A percentile compares a stretch with the other conserved stretches of the same genome.
phyloP scores from a whole-genome alignment of 2,797 vertebrate species.

The Betta splendens region DNA sequence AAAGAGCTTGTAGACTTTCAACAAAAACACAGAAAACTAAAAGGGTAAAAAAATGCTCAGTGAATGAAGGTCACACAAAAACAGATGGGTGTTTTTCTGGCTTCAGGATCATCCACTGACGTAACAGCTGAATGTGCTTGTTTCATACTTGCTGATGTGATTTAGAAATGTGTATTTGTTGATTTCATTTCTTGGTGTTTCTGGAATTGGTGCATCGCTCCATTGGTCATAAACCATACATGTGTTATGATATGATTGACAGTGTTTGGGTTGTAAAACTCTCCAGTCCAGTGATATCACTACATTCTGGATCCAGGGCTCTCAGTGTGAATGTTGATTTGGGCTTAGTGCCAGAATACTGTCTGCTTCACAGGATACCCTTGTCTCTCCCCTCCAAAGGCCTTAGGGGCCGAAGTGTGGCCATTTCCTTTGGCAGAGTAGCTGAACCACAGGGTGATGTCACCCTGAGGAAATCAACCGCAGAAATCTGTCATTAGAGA shows the following conservation, averaged over 20 bases:
- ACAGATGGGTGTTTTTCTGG: conserved; percentile 12
- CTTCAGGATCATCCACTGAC: conserved; percentile 20
- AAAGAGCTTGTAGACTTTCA: conserved; percentile 27
- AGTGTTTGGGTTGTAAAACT: conserved; percentile 62
- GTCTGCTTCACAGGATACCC: conserved; percentile 57
- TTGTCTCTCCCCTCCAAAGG: conserved; percentile 55
- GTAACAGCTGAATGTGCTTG: conserved; percentile 17
- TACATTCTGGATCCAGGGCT: conserved; percentile 43
- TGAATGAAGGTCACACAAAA: conserved; percentile 20
- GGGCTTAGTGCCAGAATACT: conserved; percentile 70
- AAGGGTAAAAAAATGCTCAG: conserved; percentile 7
- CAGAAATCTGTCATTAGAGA: conserved; percentile 13
- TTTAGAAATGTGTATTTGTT: conserved; percentile 26
- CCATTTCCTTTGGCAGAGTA: conserved; percentile 67
- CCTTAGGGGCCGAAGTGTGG: conserved; percentile 34
- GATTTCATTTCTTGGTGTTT: conserved; percentile 23
- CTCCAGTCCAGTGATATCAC: conserved; percentile 70
- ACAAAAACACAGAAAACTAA: conserved; percentile 42
- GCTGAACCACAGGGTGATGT: conserved; percentile 57
- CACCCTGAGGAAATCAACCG: conserved; percentile 32
- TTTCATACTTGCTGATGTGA: conserved; percentile 35
- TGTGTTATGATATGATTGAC: conserved; percentile 67
- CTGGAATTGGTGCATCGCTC: conserved; percentile 29
- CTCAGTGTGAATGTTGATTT: conserved; percentile 65
- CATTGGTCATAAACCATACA: conserved; percentile 47